Percentiles rank a stretch among this genome's conserved stretches.
These are phyloP conservation scores for Brachycybe producta DNA, from an alignment of 2,888 invertebrate genomes.

Conservation along the genomic window DNA sequence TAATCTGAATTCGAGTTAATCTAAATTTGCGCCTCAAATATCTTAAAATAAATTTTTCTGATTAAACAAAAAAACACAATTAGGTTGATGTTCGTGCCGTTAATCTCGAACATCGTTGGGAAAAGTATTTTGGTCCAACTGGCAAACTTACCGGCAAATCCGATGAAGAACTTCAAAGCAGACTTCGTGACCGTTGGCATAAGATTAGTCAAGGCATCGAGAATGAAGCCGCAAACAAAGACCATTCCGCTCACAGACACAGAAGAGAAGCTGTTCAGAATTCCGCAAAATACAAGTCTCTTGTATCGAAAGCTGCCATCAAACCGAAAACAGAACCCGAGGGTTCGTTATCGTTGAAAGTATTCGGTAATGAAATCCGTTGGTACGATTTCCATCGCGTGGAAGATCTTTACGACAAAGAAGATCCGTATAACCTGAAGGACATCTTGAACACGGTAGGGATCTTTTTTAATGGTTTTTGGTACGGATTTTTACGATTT, in stretches of 20 bases:
- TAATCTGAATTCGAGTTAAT: too few species aligned
- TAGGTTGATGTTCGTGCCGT: constrained; percentile 61
- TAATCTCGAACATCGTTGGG: constrained; percentile 53
- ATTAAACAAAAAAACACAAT: too few species aligned
- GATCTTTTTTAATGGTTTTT: constrained; percentile 28
- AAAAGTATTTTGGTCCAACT: constrained; percentile 12
- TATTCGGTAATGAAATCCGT: constrained; percentile 17
- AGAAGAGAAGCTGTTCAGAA: too few species aligned
- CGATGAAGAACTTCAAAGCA: background rate
- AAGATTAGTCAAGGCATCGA: constrained; percentile 11
- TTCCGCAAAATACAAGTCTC: too few species aligned
- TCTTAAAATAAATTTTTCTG: background rate
- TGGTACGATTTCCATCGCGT: constrained; percentile 12
- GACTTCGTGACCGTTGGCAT: constrained; percentile 9
- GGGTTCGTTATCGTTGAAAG: constrained; percentile 51
- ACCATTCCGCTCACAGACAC: constrained; percentile 6
- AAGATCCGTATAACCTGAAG: constrained; percentile 11
- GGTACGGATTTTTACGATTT: background rate
- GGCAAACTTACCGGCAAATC: background rate
- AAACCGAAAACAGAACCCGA: constrained; percentile 26
- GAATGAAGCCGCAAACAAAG: background rate
- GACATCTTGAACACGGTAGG: constrained; percentile 15
- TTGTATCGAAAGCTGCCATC: constrained; percentile 23
- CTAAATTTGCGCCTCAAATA: too few species aligned
- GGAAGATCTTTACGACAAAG: constrained; percentile 14